Evolutionary conservation across 1,140 invertebrate genomes (phyloP).

Genomic region (Apis florea): DNA sequence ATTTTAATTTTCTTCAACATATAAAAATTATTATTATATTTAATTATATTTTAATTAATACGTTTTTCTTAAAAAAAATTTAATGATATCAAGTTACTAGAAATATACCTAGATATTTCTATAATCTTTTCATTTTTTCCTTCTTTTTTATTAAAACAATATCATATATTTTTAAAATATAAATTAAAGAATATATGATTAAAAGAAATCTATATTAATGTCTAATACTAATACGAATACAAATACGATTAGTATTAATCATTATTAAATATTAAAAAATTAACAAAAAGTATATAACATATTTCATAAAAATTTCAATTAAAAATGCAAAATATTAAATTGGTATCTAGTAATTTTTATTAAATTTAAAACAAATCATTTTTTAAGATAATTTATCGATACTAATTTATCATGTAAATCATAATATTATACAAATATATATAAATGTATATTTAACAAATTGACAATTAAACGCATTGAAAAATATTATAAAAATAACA

Average conservation of each 20-base stretch:
- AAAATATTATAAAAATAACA: too few relatives aligned
- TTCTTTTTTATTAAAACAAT: background rate
- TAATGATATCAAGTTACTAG: conserved; percentile 26
- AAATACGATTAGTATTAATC: background rate
- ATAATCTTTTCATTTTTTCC: conserved; percentile 2
- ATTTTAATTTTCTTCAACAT: background rate
- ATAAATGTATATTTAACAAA: too few relatives aligned
- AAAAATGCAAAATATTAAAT: background rate
- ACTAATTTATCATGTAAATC: background rate
- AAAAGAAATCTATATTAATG: background rate
- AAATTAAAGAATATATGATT: background rate
- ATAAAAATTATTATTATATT: too few relatives aligned
- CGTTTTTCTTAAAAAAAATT: conserved; percentile 1
- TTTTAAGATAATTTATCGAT: background rate
- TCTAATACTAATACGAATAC: background rate
- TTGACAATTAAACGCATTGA: too few relatives aligned
- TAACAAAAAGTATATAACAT: background rate
- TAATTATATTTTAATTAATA: background rate
- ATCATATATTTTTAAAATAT: background rate
- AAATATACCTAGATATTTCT: conserved; percentile 18
- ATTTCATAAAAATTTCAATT: background rate
- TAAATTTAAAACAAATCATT: background rate
- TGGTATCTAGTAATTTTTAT: conserved; percentile 8
- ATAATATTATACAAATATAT: background rate
- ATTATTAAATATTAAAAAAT: background rate